Evolutionary conservation across 2,888 invertebrate genomes (phyloP), one percentile per base, ranked within the genome.

Genomic region (Agrilus biguttatus): DNA sequence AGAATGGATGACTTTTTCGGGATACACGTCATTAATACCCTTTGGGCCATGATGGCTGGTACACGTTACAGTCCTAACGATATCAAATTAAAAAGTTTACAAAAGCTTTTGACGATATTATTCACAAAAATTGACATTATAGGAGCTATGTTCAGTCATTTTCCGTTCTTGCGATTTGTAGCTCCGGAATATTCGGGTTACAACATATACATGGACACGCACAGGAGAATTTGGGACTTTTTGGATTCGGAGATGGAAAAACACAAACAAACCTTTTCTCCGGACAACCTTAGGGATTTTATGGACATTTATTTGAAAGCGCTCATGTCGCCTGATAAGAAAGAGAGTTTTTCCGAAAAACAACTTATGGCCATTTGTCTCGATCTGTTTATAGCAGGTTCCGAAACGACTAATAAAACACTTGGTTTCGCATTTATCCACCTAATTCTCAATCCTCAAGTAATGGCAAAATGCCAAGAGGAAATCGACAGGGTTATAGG

Each of bases 381-480:
- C 72, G 89, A 89, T 54, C 75, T 89, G 73, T 89, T 89, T 54
- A 78, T 88, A 72, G 89, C 88, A 17, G 89, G 88, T 1, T 83
- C 87, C 0, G 89, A 89, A 65, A 89, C 89, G 0, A 87, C 88
- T 0, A 80, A 78, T 41, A 87, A 88, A 59, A 78, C 80, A 32
- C 67, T 88, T 55, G 78, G 81, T 23, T 87, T 87, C 56, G 76
- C 80, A 45, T 83, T 88, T 53, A 70, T 85, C 49, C 80, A 85
- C 56, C 60, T 89, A 52, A 72, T 85, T 5, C 66, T 80, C 14
- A 73, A 81, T 53, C 83, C 80, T 14, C 72, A 78, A 2, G 76
- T 87, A 0, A 87, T 88, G 56, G 72, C 63, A 50, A 82, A 78
- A 55, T 84, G 83, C 0, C 85, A 82, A 53, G 74, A 75, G 41